Conservation (phyloP, 2,113 vertebrate species). For the Diphyllodes magnificus region DNA sequence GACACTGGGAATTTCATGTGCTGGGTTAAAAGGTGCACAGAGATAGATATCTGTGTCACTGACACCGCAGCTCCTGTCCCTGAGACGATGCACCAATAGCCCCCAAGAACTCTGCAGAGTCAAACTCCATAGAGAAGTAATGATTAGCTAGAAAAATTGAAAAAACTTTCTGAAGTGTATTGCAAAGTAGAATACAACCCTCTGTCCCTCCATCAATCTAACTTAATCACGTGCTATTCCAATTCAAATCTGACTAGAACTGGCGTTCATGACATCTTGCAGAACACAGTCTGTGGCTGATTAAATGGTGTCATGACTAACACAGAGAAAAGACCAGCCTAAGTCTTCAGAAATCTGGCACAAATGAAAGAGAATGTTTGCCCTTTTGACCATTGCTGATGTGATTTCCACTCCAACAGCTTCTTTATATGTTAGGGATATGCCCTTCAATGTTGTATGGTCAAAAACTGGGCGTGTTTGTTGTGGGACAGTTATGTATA, state of each 20-base stretch:
- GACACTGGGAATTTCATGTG: not conserved
- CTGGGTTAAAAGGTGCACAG: not conserved
- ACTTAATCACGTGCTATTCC: not conserved
- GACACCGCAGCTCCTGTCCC: not conserved
- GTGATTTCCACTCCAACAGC: not conserved
- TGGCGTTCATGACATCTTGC: not conserved
- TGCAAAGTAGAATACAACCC: not conserved
- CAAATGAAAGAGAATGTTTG: not conserved
- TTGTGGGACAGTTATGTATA: not conserved
- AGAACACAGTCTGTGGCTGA: not conserved
- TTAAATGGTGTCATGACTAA: not conserved
- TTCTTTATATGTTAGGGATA: not conserved
- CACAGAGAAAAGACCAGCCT: not conserved
- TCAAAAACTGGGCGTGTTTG: too few species aligned
- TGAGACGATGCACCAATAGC: fast-evolving
- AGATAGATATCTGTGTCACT: not conserved
- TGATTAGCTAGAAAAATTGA: not conserved
- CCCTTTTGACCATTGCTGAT: not conserved
- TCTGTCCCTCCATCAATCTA: not conserved
- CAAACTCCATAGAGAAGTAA: fast-evolving
- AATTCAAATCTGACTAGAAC: not conserved
- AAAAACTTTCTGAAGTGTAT: not conserved
- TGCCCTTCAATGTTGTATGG: not conserved
- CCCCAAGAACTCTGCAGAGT: not conserved
- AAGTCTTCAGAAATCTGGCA: not conserved